Conservation (phyloP, 2,797 vertebrate species). For the Harpagifer antarcticus region DNA sequence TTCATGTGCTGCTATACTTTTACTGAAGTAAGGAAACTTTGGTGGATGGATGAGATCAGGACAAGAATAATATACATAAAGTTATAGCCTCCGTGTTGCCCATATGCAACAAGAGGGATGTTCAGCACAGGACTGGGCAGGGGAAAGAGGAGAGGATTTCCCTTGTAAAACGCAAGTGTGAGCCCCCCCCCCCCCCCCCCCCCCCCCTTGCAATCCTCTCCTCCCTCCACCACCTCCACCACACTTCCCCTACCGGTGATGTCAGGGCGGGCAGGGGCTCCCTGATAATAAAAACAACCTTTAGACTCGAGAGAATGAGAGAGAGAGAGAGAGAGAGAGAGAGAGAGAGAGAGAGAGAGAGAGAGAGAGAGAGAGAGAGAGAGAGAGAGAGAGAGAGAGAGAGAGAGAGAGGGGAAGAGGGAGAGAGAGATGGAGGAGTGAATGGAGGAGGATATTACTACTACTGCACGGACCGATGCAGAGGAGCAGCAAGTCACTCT, state of each 20-base stretch:
- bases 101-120: slow-evolving; percentile 39
- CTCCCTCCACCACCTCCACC: slow-evolving; percentile 33
- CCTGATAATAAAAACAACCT: slow-evolving; percentile 72
- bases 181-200: slow-evolving; percentile 10
- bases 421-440: slow-evolving; percentile 65
- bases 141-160: slow-evolving; percentile 63
- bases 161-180: slow-evolving; percentile 69
- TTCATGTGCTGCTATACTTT: not conserved
- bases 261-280: slow-evolving; percentile 80
- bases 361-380: slow-evolving; percentile 49
- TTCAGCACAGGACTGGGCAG: slow-evolving; percentile 11
- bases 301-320: slow-evolving; percentile 66
- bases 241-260: slow-evolving; percentile 78
- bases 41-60: slow-evolving; percentile 36
- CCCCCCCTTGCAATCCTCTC: not conserved
- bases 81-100: slow-evolving; percentile 42
- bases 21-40: not conserved
- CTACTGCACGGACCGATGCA: slow-evolving; percentile 75
- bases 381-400: slow-evolving; percentile 58
- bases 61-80: slow-evolving; percentile 42
- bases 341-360: slow-evolving; percentile 31
- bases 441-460: slow-evolving; percentile 77
- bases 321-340: slow-evolving; percentile 18
- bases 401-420: slow-evolving; percentile 41
- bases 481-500: slow-evolving; percentile 70